Evolutionary conservation across 2,888 invertebrate species (phyloP).

Genomic region (Digitonthophagus gazella): DNA sequence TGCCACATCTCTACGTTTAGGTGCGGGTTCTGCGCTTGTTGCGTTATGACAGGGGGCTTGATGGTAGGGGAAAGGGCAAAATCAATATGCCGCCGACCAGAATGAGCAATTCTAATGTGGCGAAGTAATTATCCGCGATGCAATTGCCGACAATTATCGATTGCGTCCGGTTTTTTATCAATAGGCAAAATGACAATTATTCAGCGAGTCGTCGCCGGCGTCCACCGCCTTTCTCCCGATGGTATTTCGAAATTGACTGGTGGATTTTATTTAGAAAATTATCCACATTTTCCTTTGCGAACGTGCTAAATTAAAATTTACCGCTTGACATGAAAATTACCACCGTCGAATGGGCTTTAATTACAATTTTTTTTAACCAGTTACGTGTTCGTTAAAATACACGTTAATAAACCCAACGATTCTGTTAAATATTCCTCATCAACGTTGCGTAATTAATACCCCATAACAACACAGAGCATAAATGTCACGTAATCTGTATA

Average conservation of each 20-base stretch:
- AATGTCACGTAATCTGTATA: neutral
- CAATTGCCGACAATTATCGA: conserved; percentile 12
- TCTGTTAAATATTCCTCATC: too few species aligned
- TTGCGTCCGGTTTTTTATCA: neutral
- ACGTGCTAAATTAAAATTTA: neutral
- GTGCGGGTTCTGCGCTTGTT: neutral
- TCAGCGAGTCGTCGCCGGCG: neutral
- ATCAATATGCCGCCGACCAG: conserved; percentile 29
- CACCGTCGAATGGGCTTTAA: too few species aligned
- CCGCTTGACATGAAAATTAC: neutral
- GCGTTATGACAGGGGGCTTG: conserved; percentile 1
- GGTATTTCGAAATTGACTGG: neutral
- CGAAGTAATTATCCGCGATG: conserved; percentile 21
- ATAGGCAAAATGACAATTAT: neutral
- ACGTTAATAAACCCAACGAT: too few species aligned
- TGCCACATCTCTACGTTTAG: neutral
- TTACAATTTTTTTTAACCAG: too few species aligned
- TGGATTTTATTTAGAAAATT: neutral
- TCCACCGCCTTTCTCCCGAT: neutral
- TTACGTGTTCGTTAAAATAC: too few species aligned
- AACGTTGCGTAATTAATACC: too few species aligned
- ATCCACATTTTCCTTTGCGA: neutral
- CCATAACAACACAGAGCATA: too few species aligned
- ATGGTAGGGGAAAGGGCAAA: conserved; percentile 23
- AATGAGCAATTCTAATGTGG: conserved; percentile 24